phyloP scores from a whole-genome alignment of 2,888 invertebrate genomes.

The Abscondita cerata region DNA sequence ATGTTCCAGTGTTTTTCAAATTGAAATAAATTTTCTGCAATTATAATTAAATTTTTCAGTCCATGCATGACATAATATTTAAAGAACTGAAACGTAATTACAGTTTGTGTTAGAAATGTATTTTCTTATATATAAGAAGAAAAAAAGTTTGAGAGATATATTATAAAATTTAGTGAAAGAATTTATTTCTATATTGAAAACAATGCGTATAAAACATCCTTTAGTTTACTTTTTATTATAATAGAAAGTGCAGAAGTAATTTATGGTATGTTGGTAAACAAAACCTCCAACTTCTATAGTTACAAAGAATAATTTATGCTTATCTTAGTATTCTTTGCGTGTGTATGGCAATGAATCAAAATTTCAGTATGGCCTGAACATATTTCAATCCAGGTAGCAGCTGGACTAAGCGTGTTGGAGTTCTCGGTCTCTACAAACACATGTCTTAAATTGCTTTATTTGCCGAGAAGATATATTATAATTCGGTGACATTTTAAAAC shows the following conservation, averaged over 20 bases:
- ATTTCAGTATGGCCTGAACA: constrained; percentile 39
- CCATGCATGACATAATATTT: too few relatives aligned
- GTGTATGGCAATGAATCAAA: constrained; percentile 39
- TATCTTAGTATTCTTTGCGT: constrained; percentile 30
- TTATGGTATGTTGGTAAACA: constrained; percentile 28
- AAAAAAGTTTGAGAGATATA: too few relatives aligned
- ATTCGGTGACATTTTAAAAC: constrained; percentile 27
- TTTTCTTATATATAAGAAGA: too few relatives aligned
- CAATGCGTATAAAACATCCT: too few relatives aligned
- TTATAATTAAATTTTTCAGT: too few relatives aligned
- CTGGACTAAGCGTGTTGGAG: constrained; percentile 37
- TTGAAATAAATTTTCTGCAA: too few relatives aligned
- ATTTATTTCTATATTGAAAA: too few relatives aligned
- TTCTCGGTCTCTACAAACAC: constrained; percentile 40
- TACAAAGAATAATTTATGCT: constrained; percentile 26
- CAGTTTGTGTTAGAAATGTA: too few relatives aligned
- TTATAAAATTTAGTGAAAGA: too few relatives aligned
- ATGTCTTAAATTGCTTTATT: constrained; percentile 43
- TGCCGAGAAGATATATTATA: constrained; percentile 25
- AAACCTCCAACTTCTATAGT: constrained; percentile 21
- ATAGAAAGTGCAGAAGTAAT: constrained; percentile 24
- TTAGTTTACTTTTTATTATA: constrained; percentile 21
- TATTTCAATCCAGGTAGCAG: constrained; percentile 43
- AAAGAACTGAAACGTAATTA: too few relatives aligned
- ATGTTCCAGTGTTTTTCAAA: too few relatives aligned